phyloP scores from a whole-genome alignment of 2,797 vertebrate genomes.

The Natrix natrix region DNA sequence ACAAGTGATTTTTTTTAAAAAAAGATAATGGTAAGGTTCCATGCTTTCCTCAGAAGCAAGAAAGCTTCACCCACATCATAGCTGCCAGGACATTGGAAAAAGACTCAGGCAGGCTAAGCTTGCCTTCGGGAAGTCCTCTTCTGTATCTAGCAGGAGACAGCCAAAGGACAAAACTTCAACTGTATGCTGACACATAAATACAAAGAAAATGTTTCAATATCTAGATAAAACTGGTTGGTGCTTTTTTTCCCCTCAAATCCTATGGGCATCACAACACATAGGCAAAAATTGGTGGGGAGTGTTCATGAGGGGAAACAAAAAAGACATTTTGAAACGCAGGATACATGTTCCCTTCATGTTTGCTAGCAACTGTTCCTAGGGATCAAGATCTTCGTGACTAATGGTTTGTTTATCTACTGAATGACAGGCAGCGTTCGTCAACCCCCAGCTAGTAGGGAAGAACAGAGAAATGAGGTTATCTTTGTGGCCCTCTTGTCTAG shows the following conservation, averaged over 20 bases:
- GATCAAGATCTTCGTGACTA: not conserved
- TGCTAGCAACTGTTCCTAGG: not conserved
- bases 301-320: not conserved
- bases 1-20: not conserved
- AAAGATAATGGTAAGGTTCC: not conserved
- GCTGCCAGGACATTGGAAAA: not conserved
- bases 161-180: not conserved
- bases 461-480: not conserved
- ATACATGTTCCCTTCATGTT: not conserved
- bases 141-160: not conserved
- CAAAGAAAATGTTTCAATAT: not conserved
- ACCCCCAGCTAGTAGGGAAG: not conserved
- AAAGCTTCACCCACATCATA: not conserved
- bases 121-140: not conserved
- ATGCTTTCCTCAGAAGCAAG: not conserved
- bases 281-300: not conserved
- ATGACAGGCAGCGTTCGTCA: not conserved
- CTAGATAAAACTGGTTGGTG: not conserved
- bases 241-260: not conserved
- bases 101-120: not conserved
- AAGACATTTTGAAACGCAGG: not conserved
- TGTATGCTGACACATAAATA: not conserved
- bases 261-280: not conserved
- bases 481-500: not conserved
- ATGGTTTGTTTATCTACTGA: not conserved